These are phyloP conservation scores for Catharus fuscescens DNA, from an alignment of 2,113 vertebrate species.

Conservation along the genomic window DNA sequence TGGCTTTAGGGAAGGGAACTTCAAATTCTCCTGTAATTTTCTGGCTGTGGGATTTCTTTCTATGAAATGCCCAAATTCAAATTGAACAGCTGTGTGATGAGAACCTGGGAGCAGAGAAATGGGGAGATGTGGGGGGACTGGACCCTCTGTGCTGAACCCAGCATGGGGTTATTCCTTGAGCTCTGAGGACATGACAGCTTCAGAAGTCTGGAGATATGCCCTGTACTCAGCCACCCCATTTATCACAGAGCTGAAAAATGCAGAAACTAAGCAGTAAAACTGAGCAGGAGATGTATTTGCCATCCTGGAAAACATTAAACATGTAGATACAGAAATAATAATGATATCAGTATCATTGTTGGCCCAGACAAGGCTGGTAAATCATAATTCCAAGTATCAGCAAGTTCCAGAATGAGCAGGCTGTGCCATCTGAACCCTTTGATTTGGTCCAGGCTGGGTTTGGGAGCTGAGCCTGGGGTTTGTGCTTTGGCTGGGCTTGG, in stretches of 20 bases:
- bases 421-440: conserved; percentile 22
- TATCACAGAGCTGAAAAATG: conserved; percentile 14
- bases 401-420: not conserved
- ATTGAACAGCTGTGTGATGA: not conserved
- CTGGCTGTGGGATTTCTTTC: not conserved
- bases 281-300: not conserved
- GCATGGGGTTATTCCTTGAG: not conserved
- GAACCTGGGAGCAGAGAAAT: not conserved
- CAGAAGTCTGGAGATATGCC: not conserved
- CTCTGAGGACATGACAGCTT: not conserved
- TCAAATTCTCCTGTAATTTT: not conserved
- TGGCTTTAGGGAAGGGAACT: not conserved
- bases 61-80: not conserved
- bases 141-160: not conserved
- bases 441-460: not conserved
- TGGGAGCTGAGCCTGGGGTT: not conserved
- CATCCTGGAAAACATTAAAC: conserved; percentile 4
- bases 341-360: not conserved
- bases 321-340: not conserved
- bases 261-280: not conserved
- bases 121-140: not conserved
- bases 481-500: not conserved
- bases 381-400: not conserved
- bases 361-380: not conserved
- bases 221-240: not conserved